Evolutionary conservation across 2,113 vertebrate species (phyloP).

Genomic region (Corydoras maculifer): DNA sequence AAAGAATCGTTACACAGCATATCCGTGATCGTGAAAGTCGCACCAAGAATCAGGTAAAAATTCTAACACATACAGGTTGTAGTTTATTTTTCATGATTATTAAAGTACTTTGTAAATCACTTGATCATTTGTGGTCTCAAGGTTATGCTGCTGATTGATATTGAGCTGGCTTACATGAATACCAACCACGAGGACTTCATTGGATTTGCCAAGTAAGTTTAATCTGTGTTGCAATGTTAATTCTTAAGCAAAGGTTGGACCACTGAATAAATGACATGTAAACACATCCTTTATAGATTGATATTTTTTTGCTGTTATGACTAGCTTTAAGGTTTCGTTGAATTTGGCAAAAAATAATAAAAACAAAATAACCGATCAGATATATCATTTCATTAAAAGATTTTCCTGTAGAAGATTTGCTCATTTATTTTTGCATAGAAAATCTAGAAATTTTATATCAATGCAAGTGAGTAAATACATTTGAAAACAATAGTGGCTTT

Average conservation of each 20-base stretch:
- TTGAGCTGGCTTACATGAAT: constrained; percentile 97
- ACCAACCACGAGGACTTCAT: constrained; percentile 99
- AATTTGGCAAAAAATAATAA: too few relatives aligned
- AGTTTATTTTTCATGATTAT: background rate
- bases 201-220: constrained; percentile 94
- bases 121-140: constrained; percentile 42
- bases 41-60: constrained; percentile 87
- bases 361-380: too few relatives aligned
- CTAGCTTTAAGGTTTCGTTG: too few relatives aligned
- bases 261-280: background rate
- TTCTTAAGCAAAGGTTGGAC: background rate
- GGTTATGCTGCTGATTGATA: constrained; percentile 96
- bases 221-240: too few relatives aligned
- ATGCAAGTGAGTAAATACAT: too few relatives aligned
- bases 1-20: constrained; percentile 92
- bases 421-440: background rate
- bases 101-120: background rate
- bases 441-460: background rate
- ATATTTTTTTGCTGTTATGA: background rate
- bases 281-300: background rate
- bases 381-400: too few relatives aligned
- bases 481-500: too few relatives aligned
- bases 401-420: too few relatives aligned
- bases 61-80: too few relatives aligned
- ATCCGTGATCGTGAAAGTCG: constrained; percentile 92